Evolutionary conservation across 2,888 invertebrate genomes (phyloP).

Genomic region (Punctoribates punctum): DNA sequence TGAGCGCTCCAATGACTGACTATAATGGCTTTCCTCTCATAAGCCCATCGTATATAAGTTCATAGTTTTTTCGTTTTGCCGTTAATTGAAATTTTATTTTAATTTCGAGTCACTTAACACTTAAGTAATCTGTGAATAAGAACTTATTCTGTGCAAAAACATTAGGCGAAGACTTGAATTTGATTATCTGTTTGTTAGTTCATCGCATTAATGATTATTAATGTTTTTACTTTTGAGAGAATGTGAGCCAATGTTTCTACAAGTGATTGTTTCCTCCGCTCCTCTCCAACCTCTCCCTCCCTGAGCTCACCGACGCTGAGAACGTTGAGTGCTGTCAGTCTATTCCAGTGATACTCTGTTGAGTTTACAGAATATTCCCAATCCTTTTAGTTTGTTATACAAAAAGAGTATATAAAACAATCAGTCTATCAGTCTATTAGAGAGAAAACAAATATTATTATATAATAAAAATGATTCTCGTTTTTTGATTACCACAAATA

Average conservation of each 20-base stretch:
- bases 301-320: background rate
- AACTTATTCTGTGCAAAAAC: no score
- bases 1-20: background rate
- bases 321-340: background rate
- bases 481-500: conserved; percentile 8
- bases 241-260: conserved; percentile 7
- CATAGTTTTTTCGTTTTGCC: background rate
- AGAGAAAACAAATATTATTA: conserved; percentile 19
- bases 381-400: background rate
- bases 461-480: conserved; percentile 13
- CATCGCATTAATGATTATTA: background rate
- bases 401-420: background rate
- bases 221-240: conserved; percentile 2
- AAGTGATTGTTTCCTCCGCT: conserved; percentile 13
- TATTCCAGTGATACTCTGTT: background rate
- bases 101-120: background rate
- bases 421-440: background rate
- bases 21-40: no score
- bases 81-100: conserved; percentile 5
- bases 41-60: no score
- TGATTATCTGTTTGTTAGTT: no score
- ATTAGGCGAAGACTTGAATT: no score
- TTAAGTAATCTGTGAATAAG: no score
- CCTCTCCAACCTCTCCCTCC: no score
- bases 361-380: conserved; percentile 4